Base-by-base conservation (phyloP, 2,888 invertebrate species). In the Hydrotaea diabolus region DNA sequence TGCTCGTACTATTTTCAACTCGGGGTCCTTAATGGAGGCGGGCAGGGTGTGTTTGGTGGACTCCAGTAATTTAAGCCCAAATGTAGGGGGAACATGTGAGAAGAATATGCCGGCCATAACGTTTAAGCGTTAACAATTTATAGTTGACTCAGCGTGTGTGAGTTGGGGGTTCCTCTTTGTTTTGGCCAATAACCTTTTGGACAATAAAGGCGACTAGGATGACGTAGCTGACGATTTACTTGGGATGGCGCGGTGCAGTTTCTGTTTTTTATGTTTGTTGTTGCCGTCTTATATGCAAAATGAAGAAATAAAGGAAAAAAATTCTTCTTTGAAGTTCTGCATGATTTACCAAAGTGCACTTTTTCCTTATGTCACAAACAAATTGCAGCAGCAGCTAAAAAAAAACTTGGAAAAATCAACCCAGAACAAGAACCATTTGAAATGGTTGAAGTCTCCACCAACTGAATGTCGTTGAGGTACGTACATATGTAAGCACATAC, bases 341-440 rank as follows among this genome's bases (percentile, higher is more conserved):
- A 78, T 78, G 85, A 85, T 85, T 85, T 85, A 69, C 80, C 78
- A 82, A 82, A 79, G 82, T 76, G 75, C 78, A 81, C 78, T 66
- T 80, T 80, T 49, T 49, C 3, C 49, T 49, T 1, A 2, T 49
- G 15, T 39, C 62, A 36, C 62, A 31, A 62, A 36, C 31, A 31
- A 62, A 31, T 26, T 15, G 59, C 59, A 62, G 31, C 31, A n/a
- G 49, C 1, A 49, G 13, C 15, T 49, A 49, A n/a, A 13, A 13
- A 43, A 43, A 43, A 13, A n/a, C n/a, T n/a, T n/a, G n/a, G n/a
- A 7, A 13, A 43, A 43, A 43, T 9, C 1, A 1, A 13, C 15
- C 1, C 49, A 5, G 49, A 15, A 49, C 15, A 49, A 49, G 49
- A 49, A 49, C 7, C 13, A n/a, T 49, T 49, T 49, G n/a, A 49